Conservation (phyloP, 2,888 invertebrate genomes). For the Brachynemurus nebulosus region DNA sequence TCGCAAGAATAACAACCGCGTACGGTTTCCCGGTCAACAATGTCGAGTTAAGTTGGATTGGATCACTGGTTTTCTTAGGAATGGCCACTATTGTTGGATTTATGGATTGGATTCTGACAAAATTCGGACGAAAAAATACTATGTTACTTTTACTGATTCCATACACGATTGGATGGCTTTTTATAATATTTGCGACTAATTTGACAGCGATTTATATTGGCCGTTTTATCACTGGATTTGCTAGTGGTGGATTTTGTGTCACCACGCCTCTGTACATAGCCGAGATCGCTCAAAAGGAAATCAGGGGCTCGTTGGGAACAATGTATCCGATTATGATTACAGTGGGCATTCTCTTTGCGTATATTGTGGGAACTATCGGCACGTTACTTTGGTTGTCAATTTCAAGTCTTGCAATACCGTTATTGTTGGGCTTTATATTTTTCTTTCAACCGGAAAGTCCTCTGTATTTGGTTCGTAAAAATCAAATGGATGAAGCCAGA, state of each 20-base stretch:
- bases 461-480: conserved; percentile 46
- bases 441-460: conserved; percentile 80
- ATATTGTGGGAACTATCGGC: conserved; percentile 46
- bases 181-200: conserved; percentile 49
- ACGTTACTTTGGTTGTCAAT: conserved; percentile 46
- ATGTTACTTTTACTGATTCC: conserved; percentile 47
- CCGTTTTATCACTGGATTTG: conserved; percentile 51
- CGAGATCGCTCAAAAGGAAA: conserved; percentile 66
- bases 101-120: conserved; percentile 50
- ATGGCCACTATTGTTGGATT: conserved; percentile 55
- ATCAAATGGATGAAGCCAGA: conserved; percentile 45
- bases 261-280: conserved; percentile 67
- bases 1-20: conserved; percentile 31
- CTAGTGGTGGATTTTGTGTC: conserved; percentile 64
- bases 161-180: conserved; percentile 53
- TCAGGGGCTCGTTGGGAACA: conserved; percentile 68
- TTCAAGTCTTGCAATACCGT: conserved; percentile 45
- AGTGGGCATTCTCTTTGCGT: conserved; percentile 61
- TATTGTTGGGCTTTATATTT: conserved; percentile 51
- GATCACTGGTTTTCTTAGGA: conserved; percentile 51
- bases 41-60: conserved; percentile 49
- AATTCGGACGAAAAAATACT: conserved; percentile 51
- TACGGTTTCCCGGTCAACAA: conserved; percentile 40
- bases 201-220: conserved; percentile 45
- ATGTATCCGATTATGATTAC: conserved; percentile 73